phyloP scores from a whole-genome alignment of 2,113 vertebrate species.

The Stegastes partitus region DNA sequence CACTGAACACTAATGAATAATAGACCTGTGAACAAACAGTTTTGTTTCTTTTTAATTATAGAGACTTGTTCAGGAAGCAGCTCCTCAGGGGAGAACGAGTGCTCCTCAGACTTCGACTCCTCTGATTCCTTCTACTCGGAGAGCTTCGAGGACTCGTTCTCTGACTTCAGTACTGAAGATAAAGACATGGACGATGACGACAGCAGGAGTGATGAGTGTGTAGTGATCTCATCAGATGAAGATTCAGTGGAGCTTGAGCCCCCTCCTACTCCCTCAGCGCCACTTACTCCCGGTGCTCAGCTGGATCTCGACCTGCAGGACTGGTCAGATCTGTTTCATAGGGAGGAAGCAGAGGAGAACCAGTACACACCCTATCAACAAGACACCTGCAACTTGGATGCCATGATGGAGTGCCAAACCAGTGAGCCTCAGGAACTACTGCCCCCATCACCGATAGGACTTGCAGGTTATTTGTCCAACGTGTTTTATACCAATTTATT shows the following conservation, averaged over 20 bases:
- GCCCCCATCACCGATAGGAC: constrained; percentile 57
- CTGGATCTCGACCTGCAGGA: constrained; percentile 67
- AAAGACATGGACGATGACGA: constrained; percentile 70
- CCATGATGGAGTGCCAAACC: constrained; percentile 51
- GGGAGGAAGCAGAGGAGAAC: constrained; percentile 16
- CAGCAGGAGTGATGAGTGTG: constrained; percentile 36
- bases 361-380: constrained; percentile 18
- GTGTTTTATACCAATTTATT: background rate
- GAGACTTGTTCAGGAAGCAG: constrained; percentile 55
- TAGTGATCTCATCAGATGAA: constrained; percentile 80
- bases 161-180: constrained; percentile 61
- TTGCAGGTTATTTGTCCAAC: constrained; percentile 66
- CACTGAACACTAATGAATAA: background rate
- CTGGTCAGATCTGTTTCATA: constrained; percentile 49
- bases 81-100: constrained; percentile 60
- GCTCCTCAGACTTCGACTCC: constrained; percentile 78
- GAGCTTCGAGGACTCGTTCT: constrained; percentile 79
- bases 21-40: background rate
- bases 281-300: constrained; percentile 73
- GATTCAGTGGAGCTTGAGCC: constrained; percentile 72
- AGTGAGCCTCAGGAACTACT: constrained; percentile 25
- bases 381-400: constrained; percentile 29
- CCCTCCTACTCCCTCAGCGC: constrained; percentile 70
- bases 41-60: constrained; percentile 15
- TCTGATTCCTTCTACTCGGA: constrained; percentile 80